Evolutionary conservation across 2,888 invertebrate genomes (phyloP), one percentile per base, ranked within the genome.

Genomic region (Caenorhabditis imperialis): DNA sequence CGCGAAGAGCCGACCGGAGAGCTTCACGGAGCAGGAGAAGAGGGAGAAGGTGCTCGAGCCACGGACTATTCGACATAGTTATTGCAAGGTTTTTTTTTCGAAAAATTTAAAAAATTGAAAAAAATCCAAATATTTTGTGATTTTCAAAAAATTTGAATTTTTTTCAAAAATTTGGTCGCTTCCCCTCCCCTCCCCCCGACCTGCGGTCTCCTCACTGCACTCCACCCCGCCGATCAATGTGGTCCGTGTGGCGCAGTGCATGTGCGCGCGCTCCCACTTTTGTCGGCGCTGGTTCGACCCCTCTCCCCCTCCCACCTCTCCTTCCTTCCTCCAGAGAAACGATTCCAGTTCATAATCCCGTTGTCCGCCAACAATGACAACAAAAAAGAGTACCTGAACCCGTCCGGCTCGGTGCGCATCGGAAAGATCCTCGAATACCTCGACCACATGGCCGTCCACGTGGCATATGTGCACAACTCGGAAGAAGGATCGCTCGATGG

Each of bases 381-480:
- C 33, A 44, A 70, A 35, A 33, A 42, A 3, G 16, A 57, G 23
- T 81, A 79, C 44, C n/a, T 70, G 16, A 76, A 57, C 23, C 62
- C 55, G 4, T 48, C 10, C 1, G 76, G 79, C 5, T 53, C 90
- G 71, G 92, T 93, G 2, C 90, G 93, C 53, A 89, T 92, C 79
- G 93, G 93, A 1, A 89, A 93, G 62, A 89, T 93, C 2, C 89
- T 93, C 86, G 93, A 93, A 89, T 69, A 76, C 53, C 42, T 77
- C 16, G 73, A 78, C 27, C 30, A 48, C 23, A 55, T 62, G 16
- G 54, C 75, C 23, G 93, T 92, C 35, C 92, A 92, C 90, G 90
- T 92, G 33, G 91, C 92, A 47, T 92, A 92, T 88, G 91, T 91
- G 78, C 92, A 93, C 88, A 88, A 91, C 57, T 89, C 57, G 53